Evolutionary conservation across 2,797 vertebrate genomes (phyloP).

Genomic region (Sternarchorhynchus goeldii): DNA sequence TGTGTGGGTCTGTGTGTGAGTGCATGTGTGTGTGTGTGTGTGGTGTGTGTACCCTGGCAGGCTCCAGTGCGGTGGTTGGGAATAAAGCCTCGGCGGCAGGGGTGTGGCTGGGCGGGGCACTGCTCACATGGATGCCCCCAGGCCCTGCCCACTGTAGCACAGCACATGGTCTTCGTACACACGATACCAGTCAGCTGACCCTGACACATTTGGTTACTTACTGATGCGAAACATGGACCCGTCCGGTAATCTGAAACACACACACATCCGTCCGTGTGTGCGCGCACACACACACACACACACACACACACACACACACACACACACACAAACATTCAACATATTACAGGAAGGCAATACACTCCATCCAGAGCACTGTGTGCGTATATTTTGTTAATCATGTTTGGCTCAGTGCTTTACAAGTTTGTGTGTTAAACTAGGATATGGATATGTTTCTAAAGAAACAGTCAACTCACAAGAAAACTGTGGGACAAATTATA

Average conservation of each 20-base stretch:
- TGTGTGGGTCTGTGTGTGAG: constrained; percentile 50
- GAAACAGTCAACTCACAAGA: constrained; percentile 5
- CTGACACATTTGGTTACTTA: constrained; percentile 99
- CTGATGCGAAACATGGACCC: constrained; percentile 93
- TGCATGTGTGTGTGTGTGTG: constrained; percentile 39
- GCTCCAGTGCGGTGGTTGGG: constrained; percentile 96
- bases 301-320: constrained; percentile 39
- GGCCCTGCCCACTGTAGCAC: constrained; percentile 93
- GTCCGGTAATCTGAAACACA: constrained; percentile 90
- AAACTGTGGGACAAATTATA: constrained; percentile 9
- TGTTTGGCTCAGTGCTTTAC: constrained; percentile 52
- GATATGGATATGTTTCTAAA: background rate
- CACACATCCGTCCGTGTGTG: background rate
- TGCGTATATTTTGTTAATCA: constrained; percentile 59
- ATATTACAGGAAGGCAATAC: constrained; percentile 34
- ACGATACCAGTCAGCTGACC: constrained; percentile 96
- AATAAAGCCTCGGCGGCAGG: constrained; percentile 95
- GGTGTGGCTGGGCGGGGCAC: constrained; percentile 96
- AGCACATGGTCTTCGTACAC: constrained; percentile 97
- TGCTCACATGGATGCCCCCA: constrained; percentile 99
- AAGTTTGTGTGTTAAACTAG: constrained; percentile 10
- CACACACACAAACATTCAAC: constrained; percentile 19
- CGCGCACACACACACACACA: background rate
- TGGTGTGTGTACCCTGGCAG: constrained; percentile 86
- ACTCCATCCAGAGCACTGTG: constrained; percentile 60